Percentiles rank a stretch among this genome's conserved stretches.
phyloP scores from a whole-genome alignment of 2,113 vertebrate species.

The Eleginops maclovinus region DNA sequence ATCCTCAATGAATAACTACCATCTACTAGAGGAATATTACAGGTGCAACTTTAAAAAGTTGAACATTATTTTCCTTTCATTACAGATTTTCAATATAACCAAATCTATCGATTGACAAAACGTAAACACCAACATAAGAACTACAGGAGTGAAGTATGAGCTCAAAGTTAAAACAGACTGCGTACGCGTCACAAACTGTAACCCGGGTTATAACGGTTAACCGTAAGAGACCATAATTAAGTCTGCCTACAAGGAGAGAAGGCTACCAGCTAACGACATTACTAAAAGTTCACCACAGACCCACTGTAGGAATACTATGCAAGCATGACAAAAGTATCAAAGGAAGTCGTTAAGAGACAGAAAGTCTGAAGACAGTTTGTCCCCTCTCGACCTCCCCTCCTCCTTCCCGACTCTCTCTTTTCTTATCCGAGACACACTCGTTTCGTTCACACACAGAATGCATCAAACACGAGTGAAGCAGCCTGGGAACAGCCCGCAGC shows the following conservation, averaged over 20 bases:
- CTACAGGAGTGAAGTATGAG: no score
- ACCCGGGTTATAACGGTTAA: neutral
- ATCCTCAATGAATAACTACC: no score
- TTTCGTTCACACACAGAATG: neutral
- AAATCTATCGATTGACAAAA: no score
- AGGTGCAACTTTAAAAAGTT: no score
- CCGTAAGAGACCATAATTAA: no score
- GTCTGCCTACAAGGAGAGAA: neutral
- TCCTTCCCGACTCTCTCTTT: neutral
- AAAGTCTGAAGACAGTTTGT: slow-evolving; percentile 19
- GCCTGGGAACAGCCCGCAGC: neutral
- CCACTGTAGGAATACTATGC: neutral
- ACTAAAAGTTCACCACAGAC: no score
- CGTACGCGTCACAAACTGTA: neutral
- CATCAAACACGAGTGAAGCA: accelerated
- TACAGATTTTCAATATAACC: no score
- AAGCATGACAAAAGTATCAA: neutral
- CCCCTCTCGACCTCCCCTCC: neutral
- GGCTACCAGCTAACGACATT: no score
- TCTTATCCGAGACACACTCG: neutral
- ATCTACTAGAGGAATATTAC: no score
- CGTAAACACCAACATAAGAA: no score
- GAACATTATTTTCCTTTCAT: no score
- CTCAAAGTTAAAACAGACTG: no score
- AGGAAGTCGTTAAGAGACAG: neutral